Evolutionary conservation across 2,797 vertebrate species (phyloP).

Genomic region (Heterohyrax brucei): DNA sequence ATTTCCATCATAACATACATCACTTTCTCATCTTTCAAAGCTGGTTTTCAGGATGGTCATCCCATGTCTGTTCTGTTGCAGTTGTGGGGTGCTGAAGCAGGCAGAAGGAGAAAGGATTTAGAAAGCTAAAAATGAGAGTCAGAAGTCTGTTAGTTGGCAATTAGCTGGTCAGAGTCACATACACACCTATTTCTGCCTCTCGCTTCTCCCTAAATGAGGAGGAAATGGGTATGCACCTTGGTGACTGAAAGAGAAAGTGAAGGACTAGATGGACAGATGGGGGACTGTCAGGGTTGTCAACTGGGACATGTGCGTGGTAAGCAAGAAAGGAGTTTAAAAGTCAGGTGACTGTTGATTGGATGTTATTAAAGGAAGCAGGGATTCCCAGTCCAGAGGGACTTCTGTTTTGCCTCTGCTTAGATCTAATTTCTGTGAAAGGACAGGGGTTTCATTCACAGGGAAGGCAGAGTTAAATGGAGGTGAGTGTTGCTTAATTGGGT

Average conservation of each 20-base stretch:
- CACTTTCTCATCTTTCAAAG: background rate
- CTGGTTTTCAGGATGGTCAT: background rate
- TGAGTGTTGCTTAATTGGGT: constrained; percentile 76
- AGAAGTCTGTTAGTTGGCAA: background rate
- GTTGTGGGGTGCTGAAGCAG: background rate
- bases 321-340: background rate
- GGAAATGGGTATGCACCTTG: background rate
- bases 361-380: constrained; percentile 9
- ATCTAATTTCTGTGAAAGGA: constrained; percentile 61
- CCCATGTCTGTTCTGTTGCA: background rate
- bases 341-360: background rate
- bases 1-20: background rate
- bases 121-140: background rate
- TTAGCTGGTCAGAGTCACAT: background rate
- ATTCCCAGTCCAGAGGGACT: background rate
- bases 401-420: constrained; percentile 15
- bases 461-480: constrained; percentile 36
- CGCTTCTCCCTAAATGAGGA: background rate
- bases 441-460: constrained; percentile 61
- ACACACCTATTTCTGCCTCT: background rate
- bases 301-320: background rate
- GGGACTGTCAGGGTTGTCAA: background rate
- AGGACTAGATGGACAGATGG: background rate
- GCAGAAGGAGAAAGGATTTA: background rate
- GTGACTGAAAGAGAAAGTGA: background rate